Conservation (phyloP, 2,113 vertebrate genomes). For the Accipiter cooperii region DNA sequence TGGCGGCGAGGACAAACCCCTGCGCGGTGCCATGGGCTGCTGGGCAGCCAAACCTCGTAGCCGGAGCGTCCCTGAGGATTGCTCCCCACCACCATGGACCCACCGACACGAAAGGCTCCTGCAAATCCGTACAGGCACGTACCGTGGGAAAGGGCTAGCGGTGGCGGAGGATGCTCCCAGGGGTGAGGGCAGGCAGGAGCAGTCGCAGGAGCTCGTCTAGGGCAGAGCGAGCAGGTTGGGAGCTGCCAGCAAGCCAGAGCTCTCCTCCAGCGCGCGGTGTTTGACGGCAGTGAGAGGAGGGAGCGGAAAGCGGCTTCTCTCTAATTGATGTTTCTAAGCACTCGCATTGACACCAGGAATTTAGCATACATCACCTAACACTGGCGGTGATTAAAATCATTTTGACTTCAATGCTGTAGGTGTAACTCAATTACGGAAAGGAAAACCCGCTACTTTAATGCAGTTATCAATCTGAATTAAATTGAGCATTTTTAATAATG, state of each 20-base stretch:
- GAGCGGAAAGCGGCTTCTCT: neutral
- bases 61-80: neutral
- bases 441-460: neutral
- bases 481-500: neutral
- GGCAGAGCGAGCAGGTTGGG: neutral
- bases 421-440: neutral
- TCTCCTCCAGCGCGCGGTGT: fast-evolving
- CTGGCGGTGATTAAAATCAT: neutral
- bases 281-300: fast-evolving
- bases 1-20: neutral
- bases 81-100: fast-evolving
- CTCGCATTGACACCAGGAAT: neutral
- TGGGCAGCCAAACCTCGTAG: too few relatives aligned
- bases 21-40: neutral
- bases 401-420: neutral
- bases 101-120: fast-evolving
- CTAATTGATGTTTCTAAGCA: neutral
- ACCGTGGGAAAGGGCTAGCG: neutral
- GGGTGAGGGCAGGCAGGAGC: neutral
- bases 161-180: neutral
- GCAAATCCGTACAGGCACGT: neutral
- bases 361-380: neutral
- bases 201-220: fast-evolving
- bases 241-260: fast-evolving
- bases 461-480: constrained; percentile 47